Evolutionary conservation across 1,140 invertebrate species (phyloP).

Genomic region (Trichomalopsis sarcophagae): DNA sequence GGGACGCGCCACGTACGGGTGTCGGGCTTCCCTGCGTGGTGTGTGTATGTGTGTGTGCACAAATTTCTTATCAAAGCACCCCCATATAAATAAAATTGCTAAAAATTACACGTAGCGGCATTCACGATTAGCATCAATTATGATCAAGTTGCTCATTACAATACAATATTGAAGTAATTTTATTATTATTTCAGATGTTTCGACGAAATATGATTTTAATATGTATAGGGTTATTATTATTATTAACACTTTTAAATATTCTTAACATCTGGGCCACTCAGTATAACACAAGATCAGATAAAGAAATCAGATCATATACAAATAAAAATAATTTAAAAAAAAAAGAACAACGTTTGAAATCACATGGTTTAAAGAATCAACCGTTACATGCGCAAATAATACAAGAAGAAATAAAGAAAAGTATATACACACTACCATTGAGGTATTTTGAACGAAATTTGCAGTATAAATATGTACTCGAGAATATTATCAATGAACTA

Average conservation of each 20-base stretch:
- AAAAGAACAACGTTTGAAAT: background rate
- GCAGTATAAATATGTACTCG: slow-evolving; percentile 61
- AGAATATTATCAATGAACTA: slow-evolving; percentile 64
- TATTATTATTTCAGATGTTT: slow-evolving; percentile 65
- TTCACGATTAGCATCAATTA: too few species aligned
- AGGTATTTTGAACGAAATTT: slow-evolving; percentile 68
- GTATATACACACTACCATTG: slow-evolving; percentile 63
- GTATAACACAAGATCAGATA: background rate
- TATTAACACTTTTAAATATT: slow-evolving; percentile 66
- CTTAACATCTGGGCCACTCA: slow-evolving; percentile 58
- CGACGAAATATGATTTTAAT: slow-evolving; percentile 67
- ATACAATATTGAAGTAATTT: too few species aligned
- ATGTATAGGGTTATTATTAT: slow-evolving; percentile 67
- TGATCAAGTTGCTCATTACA: too few species aligned
- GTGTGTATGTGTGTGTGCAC: too few species aligned
- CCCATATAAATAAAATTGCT: too few species aligned
- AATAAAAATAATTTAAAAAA: background rate
- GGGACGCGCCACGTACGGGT: too few species aligned
- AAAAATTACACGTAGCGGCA: too few species aligned
- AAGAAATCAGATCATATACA: background rate
- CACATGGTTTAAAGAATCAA: background rate
- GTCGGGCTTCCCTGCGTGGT: too few species aligned
- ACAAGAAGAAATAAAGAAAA: slow-evolving; percentile 60
- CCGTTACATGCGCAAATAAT: slow-evolving; percentile 35
- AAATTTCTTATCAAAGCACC: too few species aligned